phyloP scores from a whole-genome alignment of 2,888 invertebrate species.

The Leptothorax acervorum region DNA sequence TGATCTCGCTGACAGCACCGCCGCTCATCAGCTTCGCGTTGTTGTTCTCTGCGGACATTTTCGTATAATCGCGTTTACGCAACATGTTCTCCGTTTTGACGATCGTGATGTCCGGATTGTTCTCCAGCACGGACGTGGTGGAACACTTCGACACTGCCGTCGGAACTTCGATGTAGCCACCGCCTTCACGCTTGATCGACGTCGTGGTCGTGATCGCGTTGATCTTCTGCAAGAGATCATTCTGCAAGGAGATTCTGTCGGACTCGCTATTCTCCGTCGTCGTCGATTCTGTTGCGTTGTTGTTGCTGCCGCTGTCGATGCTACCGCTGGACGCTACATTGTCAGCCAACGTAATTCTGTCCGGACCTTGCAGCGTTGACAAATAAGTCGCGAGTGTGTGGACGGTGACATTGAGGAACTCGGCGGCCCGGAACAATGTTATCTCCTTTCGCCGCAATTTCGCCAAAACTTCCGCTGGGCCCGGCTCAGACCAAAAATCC shows the following conservation, averaged over 20 bases:
- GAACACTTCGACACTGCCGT: constrained; percentile 78
- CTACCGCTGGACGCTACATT: constrained; percentile 79
- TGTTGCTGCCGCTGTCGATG: constrained; percentile 84
- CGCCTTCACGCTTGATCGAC: constrained; percentile 85
- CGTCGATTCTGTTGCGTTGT: constrained; percentile 61
- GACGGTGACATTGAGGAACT: constrained; percentile 92
- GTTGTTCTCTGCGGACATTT: constrained; percentile 84
- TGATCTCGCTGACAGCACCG: constrained; percentile 82
- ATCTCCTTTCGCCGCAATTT: constrained; percentile 91
- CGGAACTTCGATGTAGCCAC: constrained; percentile 83
- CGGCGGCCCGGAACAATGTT: constrained; percentile 90
- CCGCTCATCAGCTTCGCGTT: constrained; percentile 85
- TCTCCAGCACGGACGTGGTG: constrained; percentile 85
- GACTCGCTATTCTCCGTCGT: constrained; percentile 86
- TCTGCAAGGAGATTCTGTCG: constrained; percentile 74
- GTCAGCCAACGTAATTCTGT: constrained; percentile 85
- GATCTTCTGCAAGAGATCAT: constrained; percentile 83
- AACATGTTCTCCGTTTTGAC: constrained; percentile 87
- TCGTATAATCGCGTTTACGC: constrained; percentile 83
- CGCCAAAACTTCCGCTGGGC: constrained; percentile 91
- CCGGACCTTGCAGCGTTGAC: constrained; percentile 87
- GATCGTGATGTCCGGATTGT: constrained; percentile 88
- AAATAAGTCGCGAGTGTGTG: constrained; percentile 91
- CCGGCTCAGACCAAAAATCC: constrained; percentile 93
- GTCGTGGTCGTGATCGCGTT: constrained; percentile 82